Evolutionary conservation across 1,140 invertebrate species (phyloP).

Genomic region (Papilio glaucus): DNA sequence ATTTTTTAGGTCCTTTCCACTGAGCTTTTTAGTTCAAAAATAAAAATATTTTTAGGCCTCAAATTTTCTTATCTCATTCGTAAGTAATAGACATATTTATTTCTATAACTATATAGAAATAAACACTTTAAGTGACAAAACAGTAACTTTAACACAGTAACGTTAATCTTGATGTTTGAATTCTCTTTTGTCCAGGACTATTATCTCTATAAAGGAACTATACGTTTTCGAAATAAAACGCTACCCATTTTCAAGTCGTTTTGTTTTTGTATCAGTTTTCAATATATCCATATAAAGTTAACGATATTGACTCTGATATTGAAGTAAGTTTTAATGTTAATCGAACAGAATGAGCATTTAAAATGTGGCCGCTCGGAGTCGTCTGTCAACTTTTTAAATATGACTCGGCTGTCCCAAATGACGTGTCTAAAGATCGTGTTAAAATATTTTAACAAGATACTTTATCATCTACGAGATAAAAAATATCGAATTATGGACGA

Average conservation of each 20-base stretch:
- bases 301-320: not conserved
- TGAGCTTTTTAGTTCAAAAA: too few relatives aligned
- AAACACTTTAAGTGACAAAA: too few relatives aligned
- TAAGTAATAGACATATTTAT: too few relatives aligned
- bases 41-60: too few relatives aligned
- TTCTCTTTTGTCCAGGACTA: too few relatives aligned
- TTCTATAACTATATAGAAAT: too few relatives aligned
- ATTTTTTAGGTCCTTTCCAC: too few relatives aligned
- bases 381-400: constrained; percentile 16
- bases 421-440: constrained; percentile 26
- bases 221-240: constrained; percentile 1
- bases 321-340: constrained; percentile 14
- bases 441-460: constrained; percentile 32
- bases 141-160: too few relatives aligned
- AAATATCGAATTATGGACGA: constrained; percentile 29
- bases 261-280: not conserved
- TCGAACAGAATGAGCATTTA: not conserved
- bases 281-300: not conserved
- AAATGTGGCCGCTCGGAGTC: not conserved
- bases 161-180: too few relatives aligned
- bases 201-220: too few relatives aligned
- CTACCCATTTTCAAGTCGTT: not conserved
- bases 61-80: too few relatives aligned
- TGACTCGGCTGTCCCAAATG: constrained; percentile 18
- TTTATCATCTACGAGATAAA: constrained; percentile 23